Percentiles rank a stretch among this genome's conserved stretches.
These are phyloP conservation scores for Zaprionus obscuricornis DNA, from an alignment of 2,888 invertebrate species.

Conservation along the genomic window DNA sequence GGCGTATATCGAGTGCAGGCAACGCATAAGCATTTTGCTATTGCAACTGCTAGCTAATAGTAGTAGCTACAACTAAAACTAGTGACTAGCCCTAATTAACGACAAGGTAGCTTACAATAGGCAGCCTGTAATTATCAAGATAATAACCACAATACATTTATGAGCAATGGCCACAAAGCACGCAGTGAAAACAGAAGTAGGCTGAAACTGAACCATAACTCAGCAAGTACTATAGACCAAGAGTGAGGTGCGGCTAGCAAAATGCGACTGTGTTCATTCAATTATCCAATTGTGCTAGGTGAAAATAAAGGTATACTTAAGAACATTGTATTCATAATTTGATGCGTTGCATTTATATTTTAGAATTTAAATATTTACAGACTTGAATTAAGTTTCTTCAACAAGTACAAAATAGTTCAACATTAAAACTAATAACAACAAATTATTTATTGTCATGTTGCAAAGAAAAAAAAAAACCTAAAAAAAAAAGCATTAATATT, in stretches of 20 bases:
- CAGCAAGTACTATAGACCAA: neutral
- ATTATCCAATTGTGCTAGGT: constrained; percentile 38
- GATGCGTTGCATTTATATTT: no score
- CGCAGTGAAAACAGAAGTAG: constrained; percentile 31
- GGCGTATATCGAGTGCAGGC: constrained; percentile 33
- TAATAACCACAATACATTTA: constrained; percentile 60
- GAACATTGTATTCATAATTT: no score
- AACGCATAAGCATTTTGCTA: constrained; percentile 53
- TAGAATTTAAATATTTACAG: no score
- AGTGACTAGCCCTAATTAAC: constrained; percentile 55
- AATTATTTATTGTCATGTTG: no score
- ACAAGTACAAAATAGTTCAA: no score
- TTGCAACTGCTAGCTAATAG: constrained; percentile 1
- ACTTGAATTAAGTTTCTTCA: no score
- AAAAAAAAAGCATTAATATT: no score
- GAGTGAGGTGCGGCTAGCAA: constrained; percentile 1
- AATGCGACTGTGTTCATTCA: constrained; percentile 17
- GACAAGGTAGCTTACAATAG: constrained; percentile 39
- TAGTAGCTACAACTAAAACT: constrained; percentile 1
- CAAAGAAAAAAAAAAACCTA: no score
- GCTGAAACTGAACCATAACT: neutral
- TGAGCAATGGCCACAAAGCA: constrained; percentile 52
- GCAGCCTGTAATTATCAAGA: constrained; percentile 56
- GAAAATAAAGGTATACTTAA: no score
- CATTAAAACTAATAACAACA: no score